These are phyloP conservation scores for Parambassis ranga DNA, from an alignment of 2,797 vertebrate species.

Conservation along the genomic window DNA sequence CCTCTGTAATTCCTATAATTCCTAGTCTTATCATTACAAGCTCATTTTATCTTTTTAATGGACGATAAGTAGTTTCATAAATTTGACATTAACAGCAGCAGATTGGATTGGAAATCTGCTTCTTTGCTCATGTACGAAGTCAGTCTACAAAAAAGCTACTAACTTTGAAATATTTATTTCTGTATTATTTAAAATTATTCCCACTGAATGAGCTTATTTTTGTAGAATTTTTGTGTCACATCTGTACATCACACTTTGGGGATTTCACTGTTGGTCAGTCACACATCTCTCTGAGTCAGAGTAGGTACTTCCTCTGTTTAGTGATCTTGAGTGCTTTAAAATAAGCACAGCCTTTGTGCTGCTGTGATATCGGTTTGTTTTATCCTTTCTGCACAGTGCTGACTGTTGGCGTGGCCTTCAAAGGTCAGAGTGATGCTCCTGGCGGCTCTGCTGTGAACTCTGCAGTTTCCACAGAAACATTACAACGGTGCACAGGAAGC, in stretches of 20 bases:
- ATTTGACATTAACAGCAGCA: background rate
- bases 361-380: slow-evolving; percentile 7
- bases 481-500: slow-evolving; percentile 18
- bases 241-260: slow-evolving; percentile 2
- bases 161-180: slow-evolving; percentile 10
- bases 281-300: slow-evolving; percentile 31
- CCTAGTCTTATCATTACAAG: background rate
- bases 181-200: too few species aligned
- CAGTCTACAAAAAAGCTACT: too few species aligned
- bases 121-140: background rate
- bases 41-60: background rate
- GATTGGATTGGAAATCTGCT: too few species aligned
- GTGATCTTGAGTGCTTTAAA: background rate
- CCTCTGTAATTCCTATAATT: background rate
- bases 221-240: background rate
- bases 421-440: slow-evolving; percentile 65
- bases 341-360: slow-evolving; percentile 6
- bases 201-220: background rate
- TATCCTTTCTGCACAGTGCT: slow-evolving; percentile 44
- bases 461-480: slow-evolving; percentile 50
- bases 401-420: slow-evolving; percentile 52
- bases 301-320: slow-evolving; percentile 16
- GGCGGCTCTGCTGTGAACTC: slow-evolving; percentile 45
- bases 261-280: slow-evolving; percentile 24
- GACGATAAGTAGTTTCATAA: background rate